Evolutionary conservation across 2,113 vertebrate genomes (phyloP), one percentile per base, ranked within the genome.

Genomic region (Pipa parva): DNA sequence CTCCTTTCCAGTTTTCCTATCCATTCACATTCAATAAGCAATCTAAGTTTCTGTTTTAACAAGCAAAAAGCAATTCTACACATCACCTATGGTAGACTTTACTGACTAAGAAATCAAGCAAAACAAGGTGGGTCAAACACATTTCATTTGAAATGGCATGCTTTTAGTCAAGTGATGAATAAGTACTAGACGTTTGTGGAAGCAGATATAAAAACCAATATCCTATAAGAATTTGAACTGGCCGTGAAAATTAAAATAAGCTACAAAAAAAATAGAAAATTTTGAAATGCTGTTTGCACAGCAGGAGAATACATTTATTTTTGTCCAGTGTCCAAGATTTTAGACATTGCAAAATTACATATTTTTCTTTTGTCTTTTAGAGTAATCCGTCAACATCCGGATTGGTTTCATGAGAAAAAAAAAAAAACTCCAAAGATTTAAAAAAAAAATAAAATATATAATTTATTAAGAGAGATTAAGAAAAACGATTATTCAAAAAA

Each of bases 21-120:
- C 21, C 37, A 28, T 24, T 57, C 20, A 51, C 65, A 52, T 4
- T 26, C 59, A 57, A 69, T 69, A 69, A 69, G 65, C 57, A 28
- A 28, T 60, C 61, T 70, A 70, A 70, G 58, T 70, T 50, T 70
- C 48, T 54, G 66, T 70, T 70, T 70, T 70, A 70, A 70, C 46
- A 70, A 52, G 57, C 48, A 25, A 54, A 28, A 70, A 54, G 33
- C 66, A 54, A 54, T 60, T 61, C 58, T 42, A 49, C 15, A 13
- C 56, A 70, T 52, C 59, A 60, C 66, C 57, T 42, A 45, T 22
- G 24, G 33, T 29, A 51, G 24, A 52, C 57, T 39, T 24, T 65
- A 57, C 63, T 46, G 50, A 60, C 46, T 70, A 70, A 54, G 57
- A 70, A 61, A 70, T 70, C 66, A 52, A 51, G 48, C 26, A 25